Evolutionary conservation across 2,113 vertebrate species (phyloP).

Genomic region (Eurypyga helias): DNA sequence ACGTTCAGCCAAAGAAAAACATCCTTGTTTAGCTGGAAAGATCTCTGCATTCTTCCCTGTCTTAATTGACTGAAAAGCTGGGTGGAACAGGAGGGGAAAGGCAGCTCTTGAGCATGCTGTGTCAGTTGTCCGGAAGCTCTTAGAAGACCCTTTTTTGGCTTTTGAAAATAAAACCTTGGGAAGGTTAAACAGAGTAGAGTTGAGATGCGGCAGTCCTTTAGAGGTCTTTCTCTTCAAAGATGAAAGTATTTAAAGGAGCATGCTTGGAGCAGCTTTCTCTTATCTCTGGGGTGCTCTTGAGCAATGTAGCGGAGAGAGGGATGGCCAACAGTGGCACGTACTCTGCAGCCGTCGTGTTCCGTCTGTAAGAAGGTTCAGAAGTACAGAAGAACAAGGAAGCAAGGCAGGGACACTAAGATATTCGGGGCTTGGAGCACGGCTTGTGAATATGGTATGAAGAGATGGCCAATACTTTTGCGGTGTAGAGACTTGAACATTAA

Average conservation of each 20-base stretch:
- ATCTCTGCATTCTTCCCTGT: background rate
- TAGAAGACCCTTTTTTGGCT: constrained; percentile 26
- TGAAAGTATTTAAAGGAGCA: constrained; percentile 45
- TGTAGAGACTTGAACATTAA: background rate
- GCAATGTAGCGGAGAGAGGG: background rate
- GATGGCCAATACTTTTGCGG: background rate
- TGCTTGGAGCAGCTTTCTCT: constrained; percentile 34
- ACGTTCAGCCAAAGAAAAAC: constrained; percentile 1
- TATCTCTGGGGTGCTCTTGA: constrained; percentile 49
- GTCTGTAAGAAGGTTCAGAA: background rate
- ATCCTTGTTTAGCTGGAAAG: background rate
- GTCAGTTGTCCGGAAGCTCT: constrained; percentile 15
- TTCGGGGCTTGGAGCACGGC: background rate
- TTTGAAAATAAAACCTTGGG: constrained; percentile 55
- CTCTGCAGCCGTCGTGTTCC: background rate
- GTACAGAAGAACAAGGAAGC: background rate
- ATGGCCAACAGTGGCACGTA: background rate
- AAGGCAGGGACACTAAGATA: background rate
- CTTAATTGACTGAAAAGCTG: constrained; percentile 29
- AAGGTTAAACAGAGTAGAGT: constrained; percentile 40
- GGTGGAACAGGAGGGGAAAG: background rate
- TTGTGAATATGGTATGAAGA: background rate
- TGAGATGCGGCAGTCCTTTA: background rate
- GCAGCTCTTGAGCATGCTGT: constrained; percentile 29
- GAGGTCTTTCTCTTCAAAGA: constrained; percentile 40